Evolutionary conservation across 2,797 vertebrate genomes (phyloP).

Genomic region (Anguilla megastoma): DNA sequence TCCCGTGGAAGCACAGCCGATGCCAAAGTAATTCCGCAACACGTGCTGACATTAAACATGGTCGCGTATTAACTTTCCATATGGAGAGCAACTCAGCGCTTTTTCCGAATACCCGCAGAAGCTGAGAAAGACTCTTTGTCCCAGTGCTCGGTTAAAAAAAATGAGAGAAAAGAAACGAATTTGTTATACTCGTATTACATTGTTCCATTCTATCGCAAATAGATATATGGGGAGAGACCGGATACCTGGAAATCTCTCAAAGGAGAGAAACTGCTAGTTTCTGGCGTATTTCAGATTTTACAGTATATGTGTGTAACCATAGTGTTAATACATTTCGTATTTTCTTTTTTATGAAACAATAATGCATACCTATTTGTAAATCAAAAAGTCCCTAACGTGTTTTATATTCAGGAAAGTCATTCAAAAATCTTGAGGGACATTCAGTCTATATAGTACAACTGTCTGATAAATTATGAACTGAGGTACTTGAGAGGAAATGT

Average conservation of each 20-base stretch:
- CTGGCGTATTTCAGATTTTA: constrained; percentile 48
- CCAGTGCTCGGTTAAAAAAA: constrained; percentile 67
- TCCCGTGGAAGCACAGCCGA: constrained; percentile 71
- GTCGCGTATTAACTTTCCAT: constrained; percentile 80
- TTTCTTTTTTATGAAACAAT: not conserved
- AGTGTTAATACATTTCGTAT: not conserved
- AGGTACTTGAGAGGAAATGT: not conserved
- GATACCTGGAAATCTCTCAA: constrained; percentile 51
- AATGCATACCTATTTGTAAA: not conserved
- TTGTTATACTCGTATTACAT: constrained; percentile 75
- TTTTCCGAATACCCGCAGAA: constrained; percentile 65
- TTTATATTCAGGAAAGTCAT: not conserved
- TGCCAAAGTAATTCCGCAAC: constrained; percentile 79
- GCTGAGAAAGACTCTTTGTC: constrained; percentile 77
- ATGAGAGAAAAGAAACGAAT: constrained; percentile 58
- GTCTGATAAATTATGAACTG: not conserved
- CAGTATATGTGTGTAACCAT: not conserved
- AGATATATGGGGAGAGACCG: constrained; percentile 63
- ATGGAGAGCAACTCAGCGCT: constrained; percentile 77
- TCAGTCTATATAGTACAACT: not conserved
- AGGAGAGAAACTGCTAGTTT: constrained; percentile 53
- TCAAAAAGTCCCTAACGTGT: not conserved
- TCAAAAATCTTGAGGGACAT: not conserved
- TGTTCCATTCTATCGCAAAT: constrained; percentile 70
- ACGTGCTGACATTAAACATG: constrained; percentile 84